phyloP scores from a whole-genome alignment of 2,113 vertebrate species.

The Microtus montanus region DNA sequence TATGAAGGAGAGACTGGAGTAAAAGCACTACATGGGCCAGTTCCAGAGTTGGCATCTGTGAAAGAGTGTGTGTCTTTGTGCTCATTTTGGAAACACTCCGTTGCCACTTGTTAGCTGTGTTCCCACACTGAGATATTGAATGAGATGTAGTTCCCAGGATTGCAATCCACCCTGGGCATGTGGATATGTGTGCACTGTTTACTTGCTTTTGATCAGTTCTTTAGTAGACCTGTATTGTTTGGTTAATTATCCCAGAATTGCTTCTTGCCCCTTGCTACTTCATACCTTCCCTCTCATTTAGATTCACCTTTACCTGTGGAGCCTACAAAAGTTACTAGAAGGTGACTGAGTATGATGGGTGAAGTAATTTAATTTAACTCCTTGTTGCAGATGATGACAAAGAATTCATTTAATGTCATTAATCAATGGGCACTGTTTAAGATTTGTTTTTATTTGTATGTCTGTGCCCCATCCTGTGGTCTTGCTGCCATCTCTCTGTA shows the following conservation, averaged over 20 bases:
- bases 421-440: neutral
- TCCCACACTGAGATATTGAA: neutral
- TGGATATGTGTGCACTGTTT: neutral
- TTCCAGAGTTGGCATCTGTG: neutral
- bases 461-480: too few species aligned
- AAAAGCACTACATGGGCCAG: neutral
- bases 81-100: slow-evolving; percentile 4
- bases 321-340: neutral
- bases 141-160: slow-evolving; percentile 22
- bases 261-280: neutral
- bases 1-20: neutral
- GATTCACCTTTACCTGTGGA: neutral
- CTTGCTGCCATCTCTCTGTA: neutral
- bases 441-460: neutral
- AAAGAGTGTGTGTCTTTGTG: neutral
- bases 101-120: neutral
- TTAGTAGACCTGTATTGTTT: neutral
- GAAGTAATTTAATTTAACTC: neutral
- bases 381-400: neutral
- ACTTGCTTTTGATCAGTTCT: neutral
- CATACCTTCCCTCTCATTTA: neutral
- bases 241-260: neutral
- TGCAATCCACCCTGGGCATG: neutral
- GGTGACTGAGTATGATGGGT: neutral
- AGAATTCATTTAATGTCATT: neutral